These are phyloP conservation scores for Eretmocerus hayati DNA, from an alignment of 2,888 invertebrate species.

Conservation along the genomic window DNA sequence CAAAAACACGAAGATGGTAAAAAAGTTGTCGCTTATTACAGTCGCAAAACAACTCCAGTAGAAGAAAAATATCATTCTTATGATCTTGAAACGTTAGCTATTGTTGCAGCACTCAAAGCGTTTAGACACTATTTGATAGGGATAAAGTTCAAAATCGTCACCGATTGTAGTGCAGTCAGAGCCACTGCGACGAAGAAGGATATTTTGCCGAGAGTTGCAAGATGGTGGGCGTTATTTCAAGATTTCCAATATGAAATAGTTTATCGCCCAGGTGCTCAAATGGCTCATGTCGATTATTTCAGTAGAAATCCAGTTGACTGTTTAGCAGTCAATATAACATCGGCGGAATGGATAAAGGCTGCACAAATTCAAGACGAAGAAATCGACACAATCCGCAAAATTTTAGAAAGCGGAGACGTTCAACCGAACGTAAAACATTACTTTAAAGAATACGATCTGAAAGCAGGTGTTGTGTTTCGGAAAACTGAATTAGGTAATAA, in stretches of 20 bases:
- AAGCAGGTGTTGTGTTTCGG: no score
- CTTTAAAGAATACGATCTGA: no score
- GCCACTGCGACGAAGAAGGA: neutral
- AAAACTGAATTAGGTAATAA: no score
- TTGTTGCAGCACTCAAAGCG: no score
- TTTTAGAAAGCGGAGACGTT: no score
- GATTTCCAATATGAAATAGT: slow-evolving; percentile 22
- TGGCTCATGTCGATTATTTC: slow-evolving; percentile 22
- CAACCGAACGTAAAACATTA: slow-evolving; percentile 9
- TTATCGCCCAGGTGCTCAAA: slow-evolving; percentile 20
- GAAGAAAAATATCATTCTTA: slow-evolving; percentile 10
- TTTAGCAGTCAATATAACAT: slow-evolving; percentile 19
- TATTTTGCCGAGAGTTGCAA: slow-evolving; percentile 26
- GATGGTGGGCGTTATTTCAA: slow-evolving; percentile 29
- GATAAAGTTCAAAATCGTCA: slow-evolving; percentile 8
- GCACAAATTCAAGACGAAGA: slow-evolving; percentile 23
- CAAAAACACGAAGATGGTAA: no score
- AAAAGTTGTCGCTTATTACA: neutral
- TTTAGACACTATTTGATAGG: slow-evolving; percentile 6
- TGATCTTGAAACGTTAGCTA: no score
- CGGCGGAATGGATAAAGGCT: slow-evolving; percentile 25
- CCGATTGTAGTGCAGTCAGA: neutral
- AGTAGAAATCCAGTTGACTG: slow-evolving; percentile 23
- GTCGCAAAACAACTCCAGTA: no score
- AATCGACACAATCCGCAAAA: no score